These are phyloP conservation scores for Lepisosteus osseus DNA, from an alignment of 2,113 vertebrate genomes.

Conservation along the genomic window DNA sequence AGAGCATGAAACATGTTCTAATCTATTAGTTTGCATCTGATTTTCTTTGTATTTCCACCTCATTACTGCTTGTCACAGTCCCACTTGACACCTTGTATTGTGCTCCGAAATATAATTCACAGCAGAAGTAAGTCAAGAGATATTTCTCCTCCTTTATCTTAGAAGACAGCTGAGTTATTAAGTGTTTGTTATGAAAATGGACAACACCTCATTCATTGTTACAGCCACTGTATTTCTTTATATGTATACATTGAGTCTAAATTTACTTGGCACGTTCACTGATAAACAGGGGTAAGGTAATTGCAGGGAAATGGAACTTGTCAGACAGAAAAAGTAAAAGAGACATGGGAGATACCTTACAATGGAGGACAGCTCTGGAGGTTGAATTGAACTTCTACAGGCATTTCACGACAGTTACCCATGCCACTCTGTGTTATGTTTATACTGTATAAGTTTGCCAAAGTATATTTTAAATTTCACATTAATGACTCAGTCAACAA, in stretches of 20 bases:
- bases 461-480: too few species aligned
- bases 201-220: background rate
- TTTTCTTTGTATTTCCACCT: conserved; percentile 3
- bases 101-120: background rate
- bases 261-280: conserved; percentile 1
- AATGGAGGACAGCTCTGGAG: too few species aligned
- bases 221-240: background rate
- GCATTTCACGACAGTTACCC: too few species aligned
- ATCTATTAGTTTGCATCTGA: background rate
- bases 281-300: background rate
- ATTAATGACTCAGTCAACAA: too few species aligned
- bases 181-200: background rate
- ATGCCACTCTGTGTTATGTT: too few species aligned
- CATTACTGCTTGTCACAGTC: background rate
- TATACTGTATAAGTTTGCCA: too few species aligned
- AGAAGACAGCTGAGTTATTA: background rate
- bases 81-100: conserved; percentile 8
- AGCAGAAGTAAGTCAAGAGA: background rate
- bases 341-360: background rate
- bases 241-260: background rate
- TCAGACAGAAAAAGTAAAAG: background rate
- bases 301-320: background rate
- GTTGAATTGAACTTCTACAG: too few species aligned
- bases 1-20: background rate
- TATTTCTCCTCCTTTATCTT: too few species aligned